Base-by-base conservation (phyloP, 2,888 invertebrate species). In the Eurytoma adleriae region DNA sequence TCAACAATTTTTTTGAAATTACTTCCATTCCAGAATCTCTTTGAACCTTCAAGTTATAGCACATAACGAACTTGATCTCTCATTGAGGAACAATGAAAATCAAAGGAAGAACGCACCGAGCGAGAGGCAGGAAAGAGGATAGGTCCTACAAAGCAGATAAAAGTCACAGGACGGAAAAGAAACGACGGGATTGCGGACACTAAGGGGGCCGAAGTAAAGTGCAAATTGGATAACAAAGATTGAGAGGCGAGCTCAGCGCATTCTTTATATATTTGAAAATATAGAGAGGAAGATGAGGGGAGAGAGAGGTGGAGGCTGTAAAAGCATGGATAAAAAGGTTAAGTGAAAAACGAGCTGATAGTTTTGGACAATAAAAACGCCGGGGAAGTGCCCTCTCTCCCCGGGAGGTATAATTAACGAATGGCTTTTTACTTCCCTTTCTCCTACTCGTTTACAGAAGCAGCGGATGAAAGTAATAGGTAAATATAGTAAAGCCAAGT, bases 211-310 rank as follows among this genome's bases (percentile, higher is more conserved):
- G 50, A 59, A 61, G 61, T 48, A 24, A 69, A 40, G 68, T 69
- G 68, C 68, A 69, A 69, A 71, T 59, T 59, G 71, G 71, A 71
- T 71, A 71, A 71, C 71, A 71, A 71, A 71, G 61, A 71, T 71
- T 71, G 50, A 61, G 71, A 70, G 61, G 50, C 3, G 71, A 13
- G 57, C 69, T 71, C 10, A 5, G 12, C 30, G 3, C 54, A 20
- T n/a, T 50, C 24, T 56, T n/a, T 56, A 4, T 20, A 52, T 40
- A 40, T 40, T 40, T 40, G 40, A 40, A 40, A 40, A 40, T 40
- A 40, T 40, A 40, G 40, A 10, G 40, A 40, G 40, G 66, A 4
- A 7, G 52, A 14, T 14, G 30, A 56, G 10, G 56, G 27, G n/a
- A 16, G 68, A 56, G 12, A 18, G 48, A 59, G 18, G 16, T 1